Evolutionary conservation across 2,888 invertebrate genomes (phyloP), one percentile per base, ranked within the genome.

Genomic region (Abrostola tripartita): DNA sequence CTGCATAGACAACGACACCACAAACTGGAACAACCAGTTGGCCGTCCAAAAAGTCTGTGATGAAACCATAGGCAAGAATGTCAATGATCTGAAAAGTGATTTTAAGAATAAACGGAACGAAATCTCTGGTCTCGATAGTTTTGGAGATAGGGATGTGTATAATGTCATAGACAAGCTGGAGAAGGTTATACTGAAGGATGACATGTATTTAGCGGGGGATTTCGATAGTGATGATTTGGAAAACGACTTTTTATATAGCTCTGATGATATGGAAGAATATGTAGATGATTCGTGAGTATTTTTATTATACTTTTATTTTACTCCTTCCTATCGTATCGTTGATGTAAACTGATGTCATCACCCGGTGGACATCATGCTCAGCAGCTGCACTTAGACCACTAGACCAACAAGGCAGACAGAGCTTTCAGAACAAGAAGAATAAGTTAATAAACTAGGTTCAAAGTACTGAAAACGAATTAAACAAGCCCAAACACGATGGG

Each of bases 121-220:
- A 5, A 12, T 51, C 5, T 41, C 51, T 0, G 56, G 61, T 58
- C 10, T 54, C 55, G 72, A 77, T 37, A 60, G 47, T 0, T 86
- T 83, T 6, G 82, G 81, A 5, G 85, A 87, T 12, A 78, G 79
- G 0, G 81, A 83, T 0, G 89, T 89, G 0, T 92, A 90, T 58
- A 88, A 90, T 57, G 91, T 92, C 0, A 93, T 94, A 2, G 92
- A 93, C 12, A 90, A 91, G 35, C 53, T 93, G 37, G 94, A 93
- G 67, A 90, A 90, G 40, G 91, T 93, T 0, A 88, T 88, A 5
- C 58, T 94, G 0, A 90, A 92, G n/a, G 92, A 92, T 35, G 91
- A 92, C 11, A 88, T 87, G 84, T 94, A 90, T 72, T 54, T 92
- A 54, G 85, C 89, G 0, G 93, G 92, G 0, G 93, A 93, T 56